phyloP scores from a whole-genome alignment of 1,140 invertebrate species.

The Drosophila ananassae region DNA sequence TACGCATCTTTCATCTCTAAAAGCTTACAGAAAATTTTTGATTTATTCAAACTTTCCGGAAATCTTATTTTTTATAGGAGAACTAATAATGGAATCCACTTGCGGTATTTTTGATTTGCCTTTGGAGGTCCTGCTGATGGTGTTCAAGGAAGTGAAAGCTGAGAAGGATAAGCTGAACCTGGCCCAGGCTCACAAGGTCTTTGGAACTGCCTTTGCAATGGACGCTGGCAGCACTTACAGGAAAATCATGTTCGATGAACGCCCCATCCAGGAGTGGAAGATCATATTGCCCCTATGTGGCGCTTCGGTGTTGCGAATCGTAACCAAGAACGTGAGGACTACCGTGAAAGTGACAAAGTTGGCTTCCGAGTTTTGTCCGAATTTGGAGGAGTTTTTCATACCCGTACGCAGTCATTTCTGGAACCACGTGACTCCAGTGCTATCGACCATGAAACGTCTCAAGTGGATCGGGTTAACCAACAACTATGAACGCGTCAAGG shows the following conservation, averaged over 20 bases:
- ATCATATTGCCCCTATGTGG: constrained; percentile 10
- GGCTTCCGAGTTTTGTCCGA: constrained; percentile 10
- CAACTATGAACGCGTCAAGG: not conserved
- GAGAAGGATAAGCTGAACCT: constrained; percentile 12
- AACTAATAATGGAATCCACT: not conserved
- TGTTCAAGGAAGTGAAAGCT: not conserved
- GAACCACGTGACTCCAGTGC: not conserved
- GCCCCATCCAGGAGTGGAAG: not conserved
- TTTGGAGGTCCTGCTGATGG: not conserved
- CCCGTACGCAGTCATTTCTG: not conserved
- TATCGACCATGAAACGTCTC: not conserved
- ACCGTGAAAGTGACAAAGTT: not conserved
- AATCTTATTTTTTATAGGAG: too few species aligned
- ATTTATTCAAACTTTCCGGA: too few species aligned
- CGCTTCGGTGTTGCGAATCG: not conserved
- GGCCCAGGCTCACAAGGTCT: not conserved
- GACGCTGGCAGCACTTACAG: not conserved
- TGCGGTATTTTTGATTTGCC: constrained; percentile 5
- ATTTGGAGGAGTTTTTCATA: constrained; percentile 6
- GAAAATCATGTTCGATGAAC: not conserved
- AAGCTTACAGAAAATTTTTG: too few species aligned
- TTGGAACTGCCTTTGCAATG: not conserved
- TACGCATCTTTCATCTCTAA: too few species aligned
- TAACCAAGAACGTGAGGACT: accelerated
- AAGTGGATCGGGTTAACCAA: not conserved